Percentiles rank a stretch among this genome's conserved stretches.
Conservation (phyloP, 2,888 invertebrate genomes). For the Sminthurides aquaticus region DNA sequence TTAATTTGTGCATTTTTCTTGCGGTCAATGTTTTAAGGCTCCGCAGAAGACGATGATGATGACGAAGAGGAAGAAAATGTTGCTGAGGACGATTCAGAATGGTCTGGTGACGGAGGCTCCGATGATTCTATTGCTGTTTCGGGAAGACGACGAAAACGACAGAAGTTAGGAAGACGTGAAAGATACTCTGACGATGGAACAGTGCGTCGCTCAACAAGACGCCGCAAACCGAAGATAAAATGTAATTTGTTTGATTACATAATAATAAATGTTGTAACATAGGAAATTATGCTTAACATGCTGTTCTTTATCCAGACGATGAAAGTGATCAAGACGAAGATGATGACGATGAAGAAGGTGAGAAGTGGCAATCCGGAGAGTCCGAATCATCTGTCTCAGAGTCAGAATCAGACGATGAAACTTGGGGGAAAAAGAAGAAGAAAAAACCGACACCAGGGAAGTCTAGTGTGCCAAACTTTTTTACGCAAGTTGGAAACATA, state of each 20-base stretch:
- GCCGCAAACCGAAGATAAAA: slow-evolving; percentile 33
- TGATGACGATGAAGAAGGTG: slow-evolving; percentile 44
- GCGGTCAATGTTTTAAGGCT: slow-evolving; percentile 44
- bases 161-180: slow-evolving; percentile 34
- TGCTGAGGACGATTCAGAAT: slow-evolving; percentile 48
- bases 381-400: slow-evolving; percentile 49
- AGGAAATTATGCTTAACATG: too few species aligned
- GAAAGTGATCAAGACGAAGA: slow-evolving; percentile 45
- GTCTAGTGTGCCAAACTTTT: slow-evolving; percentile 24
- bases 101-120: slow-evolving; percentile 42
- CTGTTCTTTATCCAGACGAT: slow-evolving; percentile 37
- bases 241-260: too few species aligned
- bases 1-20: slow-evolving; percentile 18
- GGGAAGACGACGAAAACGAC: slow-evolving; percentile 26
- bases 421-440: slow-evolving; percentile 53
- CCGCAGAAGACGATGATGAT: slow-evolving; percentile 55
- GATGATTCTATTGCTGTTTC: slow-evolving; percentile 35
- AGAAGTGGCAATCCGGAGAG: slow-evolving; percentile 44
- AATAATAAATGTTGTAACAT: too few species aligned
- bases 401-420: slow-evolving; percentile 57
- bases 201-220: slow-evolving; percentile 40
- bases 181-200: slow-evolving; percentile 36
- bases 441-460: slow-evolving; percentile 45
- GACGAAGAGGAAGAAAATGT: slow-evolving; percentile 53
- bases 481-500: slow-evolving; percentile 25